Percentiles rank a stretch among this genome's conserved stretches.
Conservation (phyloP, 2,797 vertebrate genomes). For the Okamejei kenojei region DNA sequence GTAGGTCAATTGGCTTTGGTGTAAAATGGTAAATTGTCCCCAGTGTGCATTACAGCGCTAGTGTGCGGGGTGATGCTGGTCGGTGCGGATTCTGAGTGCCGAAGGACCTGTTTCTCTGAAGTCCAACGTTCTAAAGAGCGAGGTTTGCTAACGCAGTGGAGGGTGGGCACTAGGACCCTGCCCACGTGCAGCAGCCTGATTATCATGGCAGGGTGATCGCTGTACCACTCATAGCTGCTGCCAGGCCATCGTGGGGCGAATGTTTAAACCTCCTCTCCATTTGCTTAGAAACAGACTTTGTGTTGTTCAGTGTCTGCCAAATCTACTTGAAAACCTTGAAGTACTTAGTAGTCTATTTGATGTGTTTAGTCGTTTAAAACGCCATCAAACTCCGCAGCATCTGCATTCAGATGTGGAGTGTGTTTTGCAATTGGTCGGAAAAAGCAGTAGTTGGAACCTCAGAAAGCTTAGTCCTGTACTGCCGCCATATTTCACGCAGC, state of each 20-base stretch:
- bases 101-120: too few species aligned
- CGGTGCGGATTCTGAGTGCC: too few species aligned
- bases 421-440: neutral
- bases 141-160: too few species aligned
- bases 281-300: neutral
- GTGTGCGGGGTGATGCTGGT: too few species aligned
- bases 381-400: neutral
- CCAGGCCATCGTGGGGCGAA: neutral
- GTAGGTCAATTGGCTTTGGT: too few species aligned
- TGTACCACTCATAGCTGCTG: neutral
- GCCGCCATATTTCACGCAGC: neutral
- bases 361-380: slow-evolving; percentile 11
- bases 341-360: slow-evolving; percentile 23
- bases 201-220: neutral
- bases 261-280: neutral
- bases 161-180: neutral
- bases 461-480: neutral
- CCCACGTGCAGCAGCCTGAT: neutral
- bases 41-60: too few species aligned
- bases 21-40: too few species aligned
- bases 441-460: neutral
- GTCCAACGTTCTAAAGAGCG: too few species aligned
- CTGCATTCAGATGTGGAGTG: neutral
- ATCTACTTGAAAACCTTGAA: neutral
- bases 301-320: neutral